phyloP scores from a whole-genome alignment of 2,888 invertebrate genomes.

The Hypomecis atomaria region DNA sequence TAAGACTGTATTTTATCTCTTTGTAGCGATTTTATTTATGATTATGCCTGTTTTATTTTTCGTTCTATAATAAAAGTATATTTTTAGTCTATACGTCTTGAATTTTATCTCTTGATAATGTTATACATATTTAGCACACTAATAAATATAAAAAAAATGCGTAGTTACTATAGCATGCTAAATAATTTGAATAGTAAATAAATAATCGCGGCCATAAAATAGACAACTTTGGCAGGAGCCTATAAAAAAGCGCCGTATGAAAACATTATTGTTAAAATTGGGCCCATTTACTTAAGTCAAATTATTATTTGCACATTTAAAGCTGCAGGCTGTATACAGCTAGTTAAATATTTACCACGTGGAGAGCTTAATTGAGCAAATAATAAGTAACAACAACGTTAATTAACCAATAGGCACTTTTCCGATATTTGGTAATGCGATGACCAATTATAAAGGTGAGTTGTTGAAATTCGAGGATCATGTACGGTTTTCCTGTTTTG shows the following conservation, averaged over 20 bases:
- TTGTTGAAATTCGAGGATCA: background rate
- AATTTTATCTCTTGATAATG: no score
- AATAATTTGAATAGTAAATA: no score
- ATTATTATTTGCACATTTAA: background rate
- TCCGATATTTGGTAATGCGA: background rate
- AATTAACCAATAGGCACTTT: background rate
- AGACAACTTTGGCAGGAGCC: no score
- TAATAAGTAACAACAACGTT: constrained; percentile 1
- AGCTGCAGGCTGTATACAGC: background rate
- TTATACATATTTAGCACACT: no score
- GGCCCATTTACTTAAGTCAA: background rate
- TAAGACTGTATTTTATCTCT: background rate
- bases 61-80: no score
- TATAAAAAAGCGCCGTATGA: background rate
- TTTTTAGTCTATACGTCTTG: no score
- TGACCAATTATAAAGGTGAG: background rate
- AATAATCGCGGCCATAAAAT: no score
- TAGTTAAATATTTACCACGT: background rate
- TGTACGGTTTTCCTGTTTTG: no score
- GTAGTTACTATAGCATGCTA: no score
- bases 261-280: background rate
- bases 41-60: no score
- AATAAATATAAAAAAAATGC: no score
- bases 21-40: background rate
- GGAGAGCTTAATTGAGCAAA: constrained; percentile 1